Evolutionary conservation across 2,888 invertebrate genomes (phyloP).

Genomic region (Deilephila porcellus): DNA sequence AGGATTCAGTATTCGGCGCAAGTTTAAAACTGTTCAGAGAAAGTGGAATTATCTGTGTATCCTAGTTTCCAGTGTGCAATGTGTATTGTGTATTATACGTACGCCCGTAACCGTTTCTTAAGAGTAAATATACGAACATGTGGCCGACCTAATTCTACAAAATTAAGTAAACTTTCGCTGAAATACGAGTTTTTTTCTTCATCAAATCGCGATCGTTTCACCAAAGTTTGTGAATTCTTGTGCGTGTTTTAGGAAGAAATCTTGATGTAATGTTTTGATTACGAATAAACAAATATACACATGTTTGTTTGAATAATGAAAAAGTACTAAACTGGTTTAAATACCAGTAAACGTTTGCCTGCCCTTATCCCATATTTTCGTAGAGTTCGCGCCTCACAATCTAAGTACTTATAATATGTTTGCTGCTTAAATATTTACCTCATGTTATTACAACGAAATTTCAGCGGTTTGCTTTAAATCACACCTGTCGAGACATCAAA

Average conservation of each 20-base stretch:
- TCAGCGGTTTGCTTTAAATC: too few relatives aligned
- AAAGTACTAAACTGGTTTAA: too few relatives aligned
- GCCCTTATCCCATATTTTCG: too few relatives aligned
- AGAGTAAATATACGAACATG: conserved; percentile 14
- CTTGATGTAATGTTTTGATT: neutral
- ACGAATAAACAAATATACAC: neutral
- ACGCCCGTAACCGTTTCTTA: conserved; percentile 11
- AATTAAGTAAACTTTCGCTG: conserved; percentile 30
- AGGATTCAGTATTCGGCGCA: conserved; percentile 27
- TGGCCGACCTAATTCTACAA: conserved; percentile 29
- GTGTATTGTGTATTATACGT: neutral
- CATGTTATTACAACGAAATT: too few relatives aligned
- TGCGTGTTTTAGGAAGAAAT: conserved; percentile 2
- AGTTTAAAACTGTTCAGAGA: conserved; percentile 25
- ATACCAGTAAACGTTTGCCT: too few relatives aligned
- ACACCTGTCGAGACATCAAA: too few relatives aligned
- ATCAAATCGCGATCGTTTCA: conserved; percentile 1
- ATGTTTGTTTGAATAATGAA: neutral
- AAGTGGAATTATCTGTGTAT: conserved; percentile 29
- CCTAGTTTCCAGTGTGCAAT: conserved; percentile 24
- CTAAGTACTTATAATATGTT: neutral
- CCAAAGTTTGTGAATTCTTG: neutral
- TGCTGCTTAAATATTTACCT: too few relatives aligned
- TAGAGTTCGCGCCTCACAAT: too few relatives aligned
- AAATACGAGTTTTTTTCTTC: conserved; percentile 21